Evolutionary conservation across 2,797 vertebrate genomes (phyloP).

Genomic region (Ispidina picta): DNA sequence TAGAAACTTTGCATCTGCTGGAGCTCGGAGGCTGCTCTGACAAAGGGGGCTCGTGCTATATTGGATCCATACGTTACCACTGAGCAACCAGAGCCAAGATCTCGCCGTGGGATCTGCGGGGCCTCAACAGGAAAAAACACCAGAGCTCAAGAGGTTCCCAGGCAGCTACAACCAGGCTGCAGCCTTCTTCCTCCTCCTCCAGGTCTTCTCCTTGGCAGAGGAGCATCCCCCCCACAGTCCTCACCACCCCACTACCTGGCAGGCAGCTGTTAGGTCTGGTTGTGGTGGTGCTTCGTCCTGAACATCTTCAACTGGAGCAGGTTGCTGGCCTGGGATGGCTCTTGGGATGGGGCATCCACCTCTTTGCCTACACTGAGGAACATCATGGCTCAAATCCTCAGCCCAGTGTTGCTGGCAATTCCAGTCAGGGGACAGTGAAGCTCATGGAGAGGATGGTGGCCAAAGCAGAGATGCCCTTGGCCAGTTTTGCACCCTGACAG

Average conservation of each 20-base stretch:
- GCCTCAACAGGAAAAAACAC: slow-evolving; percentile 4
- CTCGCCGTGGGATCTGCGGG: background rate
- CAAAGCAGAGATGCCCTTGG: slow-evolving; percentile 76
- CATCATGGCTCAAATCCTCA: background rate
- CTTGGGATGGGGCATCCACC: background rate
- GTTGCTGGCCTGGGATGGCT: background rate
- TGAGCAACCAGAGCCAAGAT: background rate
- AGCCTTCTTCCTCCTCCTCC: background rate
- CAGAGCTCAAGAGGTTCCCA: background rate
- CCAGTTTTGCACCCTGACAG: slow-evolving; percentile 75
- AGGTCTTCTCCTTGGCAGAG: background rate
- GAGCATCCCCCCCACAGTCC: background rate
- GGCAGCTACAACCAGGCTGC: background rate
- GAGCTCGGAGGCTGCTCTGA: background rate
- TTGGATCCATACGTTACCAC: slow-evolving; percentile 32
- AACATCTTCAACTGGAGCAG: background rate
- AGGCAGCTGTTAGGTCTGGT: background rate
- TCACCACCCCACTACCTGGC: background rate
- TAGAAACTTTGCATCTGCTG: slow-evolving; percentile 46
- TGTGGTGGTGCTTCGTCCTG: background rate
- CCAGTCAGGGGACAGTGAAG: slow-evolving; percentile 70
- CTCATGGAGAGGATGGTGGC: slow-evolving; percentile 73
- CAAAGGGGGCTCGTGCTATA: background rate
- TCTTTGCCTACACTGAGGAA: background rate
- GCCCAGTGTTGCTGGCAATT: background rate